A percentile compares a stretch with the other conserved stretches of the same genome.
These are phyloP conservation scores for Oreonectes daqikongensis DNA, from an alignment of 2,797 vertebrate genomes.

Conservation along the genomic window DNA sequence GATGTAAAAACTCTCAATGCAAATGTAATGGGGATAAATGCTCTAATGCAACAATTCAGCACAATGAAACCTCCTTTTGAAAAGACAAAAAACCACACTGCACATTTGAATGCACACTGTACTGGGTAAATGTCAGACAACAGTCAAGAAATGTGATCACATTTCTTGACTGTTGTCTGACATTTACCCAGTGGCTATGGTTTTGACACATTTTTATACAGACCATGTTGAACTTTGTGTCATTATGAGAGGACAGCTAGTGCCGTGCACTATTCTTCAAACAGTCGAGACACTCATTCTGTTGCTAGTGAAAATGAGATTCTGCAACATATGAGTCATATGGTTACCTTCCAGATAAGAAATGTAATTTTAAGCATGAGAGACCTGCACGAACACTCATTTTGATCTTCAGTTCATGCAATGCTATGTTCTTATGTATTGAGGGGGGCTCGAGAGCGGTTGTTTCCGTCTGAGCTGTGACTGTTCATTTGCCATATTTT, in stretches of 20 bases:
- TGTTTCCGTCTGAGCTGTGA: conserved; percentile 56
- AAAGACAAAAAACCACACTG: no score
- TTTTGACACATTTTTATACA: neutral
- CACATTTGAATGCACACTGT: no score
- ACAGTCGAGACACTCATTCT: neutral
- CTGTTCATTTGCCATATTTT: conserved; percentile 60
- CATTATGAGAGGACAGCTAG: neutral
- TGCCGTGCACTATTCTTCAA: neutral
- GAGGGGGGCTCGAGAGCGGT: conserved; percentile 25
- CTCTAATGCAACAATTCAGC: no score
- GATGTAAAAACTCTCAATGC: no score
- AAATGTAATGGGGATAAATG: no score
- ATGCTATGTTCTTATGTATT: conserved; percentile 28
- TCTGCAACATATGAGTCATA: neutral
- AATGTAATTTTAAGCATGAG: no score
- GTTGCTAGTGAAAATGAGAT: neutral
- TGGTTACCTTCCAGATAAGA: neutral
- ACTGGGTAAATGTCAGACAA: neutral
- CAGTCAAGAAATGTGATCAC: neutral
- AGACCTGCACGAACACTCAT: neutral
- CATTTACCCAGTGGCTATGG: no score
- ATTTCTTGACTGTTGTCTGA: no score
- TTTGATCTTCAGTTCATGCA: neutral
- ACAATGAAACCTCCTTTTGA: no score
- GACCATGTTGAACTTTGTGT: neutral